Base-by-base conservation (phyloP, 2,113 vertebrate genomes). In the Mystacornis crossleyi region DNA sequence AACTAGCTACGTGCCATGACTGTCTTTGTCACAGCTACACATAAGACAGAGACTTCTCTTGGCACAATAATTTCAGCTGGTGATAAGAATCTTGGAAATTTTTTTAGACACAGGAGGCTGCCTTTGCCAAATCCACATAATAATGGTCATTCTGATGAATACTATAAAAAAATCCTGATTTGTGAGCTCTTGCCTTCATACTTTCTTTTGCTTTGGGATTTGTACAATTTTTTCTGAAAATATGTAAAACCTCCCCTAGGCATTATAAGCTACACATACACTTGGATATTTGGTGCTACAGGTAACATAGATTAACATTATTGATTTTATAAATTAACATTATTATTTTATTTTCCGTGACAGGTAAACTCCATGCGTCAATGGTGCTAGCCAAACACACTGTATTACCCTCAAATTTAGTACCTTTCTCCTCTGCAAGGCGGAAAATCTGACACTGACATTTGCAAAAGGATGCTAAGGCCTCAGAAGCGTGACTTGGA, bases 401-500 rank as follows among this genome's bases (percentile, higher is more conserved):
- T 31, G 11, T 4, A 7, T 45, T 61, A 1, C 48, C 26, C 73
- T 86, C n/a, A 61, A 33, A 57, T 80, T 77, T 29, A 81, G 36
- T 21, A 33, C 51, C 50, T 89, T 86, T 79, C 71, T 86, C 33
- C 38, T 91, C 77, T 85, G 50, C 61, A 60, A 36, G 57, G 34
- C 26, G 57, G 74, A 61, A 70, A 54, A 45, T 61, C 47, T 90
- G 69, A 83, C 53, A n/a, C 0, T 90, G 69, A n/a, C 89, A 70
- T 91, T 93, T 95, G 34, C 67, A 72, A 48, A 90, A 92, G 57
- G 67, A 31, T 65, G 31, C 33, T 69, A 60, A 83, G 79, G 65
- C 81, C 93, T 92, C 75, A 62, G 93, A 82, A 90, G 60, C 81
- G 42, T 72, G 93, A 86, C 87, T 90, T 66, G 65, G 81, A 93